Evolutionary conservation across 2,888 invertebrate species (phyloP), one percentile per base, ranked within the genome.

Genomic region (Cordilura impudica): DNA sequence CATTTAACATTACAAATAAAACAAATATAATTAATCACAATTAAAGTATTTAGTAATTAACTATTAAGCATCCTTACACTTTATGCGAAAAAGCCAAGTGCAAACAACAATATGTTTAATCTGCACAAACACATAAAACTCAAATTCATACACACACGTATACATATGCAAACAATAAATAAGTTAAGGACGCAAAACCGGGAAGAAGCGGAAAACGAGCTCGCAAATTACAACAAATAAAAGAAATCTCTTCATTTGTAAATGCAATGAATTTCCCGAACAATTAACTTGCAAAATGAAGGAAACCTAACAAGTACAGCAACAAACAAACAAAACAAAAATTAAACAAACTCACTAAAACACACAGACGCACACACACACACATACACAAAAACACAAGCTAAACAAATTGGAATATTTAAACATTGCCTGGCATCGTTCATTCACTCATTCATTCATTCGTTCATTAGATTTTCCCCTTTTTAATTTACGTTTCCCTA

Each of bases 191-290:
- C 60, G 71, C 71, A 39, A 71, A 51, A 65, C 51, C 18, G n/a
- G 19, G n/a, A 47, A 49, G 47, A 45, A 26, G 23, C 45, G 31
- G 18, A 1, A 21, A 29, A 56, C 56, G 16, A 53, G 14, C 45
- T 35, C 43, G 31, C 35, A n/a, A 39, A 39, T 39, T 39, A 39
- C n/a, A 39, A n/a, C n/a, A 39, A 39, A 39, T 39, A 39, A 12
- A 39, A 53, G 26, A 70, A 70, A 78, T 78, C 78, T 74, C 60
- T 74, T 65, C 70, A 74, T 70, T 79, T 79, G 79, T 53, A 79
- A 79, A 75, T 79, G 79, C 79, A 79, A 79, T 79, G 79, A 79
- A 79, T 79, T 79, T 79, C 79, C 79, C 79, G 72, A 75, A 79
- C 79, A 79, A 79, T 79, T 75, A 79, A 75, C 75, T 75, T 66